phyloP scores from a whole-genome alignment of 2,113 vertebrate species.

The Periophthalmus modestus region DNA sequence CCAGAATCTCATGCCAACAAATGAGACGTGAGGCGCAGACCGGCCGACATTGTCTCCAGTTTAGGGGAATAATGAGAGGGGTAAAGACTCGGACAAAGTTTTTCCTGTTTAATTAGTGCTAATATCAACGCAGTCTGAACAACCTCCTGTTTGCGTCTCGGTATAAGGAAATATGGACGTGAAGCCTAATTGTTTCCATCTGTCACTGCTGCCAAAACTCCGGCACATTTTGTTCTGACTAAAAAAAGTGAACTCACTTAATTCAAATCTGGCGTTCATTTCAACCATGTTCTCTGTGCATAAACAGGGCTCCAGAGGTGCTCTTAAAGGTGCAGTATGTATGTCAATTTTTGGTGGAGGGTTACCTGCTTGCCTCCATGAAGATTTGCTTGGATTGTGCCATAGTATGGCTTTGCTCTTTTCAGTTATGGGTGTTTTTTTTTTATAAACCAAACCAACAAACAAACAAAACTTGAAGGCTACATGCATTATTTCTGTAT shows the following conservation, averaged over 20 bases:
- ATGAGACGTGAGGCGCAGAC: slow-evolving; percentile 14
- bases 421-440: too few relatives aligned
- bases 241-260: not conserved
- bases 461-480: too few relatives aligned
- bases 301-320: not conserved
- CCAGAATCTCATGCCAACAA: slow-evolving; percentile 24
- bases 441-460: too few relatives aligned
- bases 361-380: too few relatives aligned
- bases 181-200: not conserved
- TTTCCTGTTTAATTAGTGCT: not conserved
- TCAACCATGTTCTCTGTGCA: not conserved
- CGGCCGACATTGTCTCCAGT: slow-evolving; percentile 12
- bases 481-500: too few relatives aligned
- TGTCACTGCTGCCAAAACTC: not conserved
- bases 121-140: not conserved
- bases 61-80: slow-evolving; percentile 17
- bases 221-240: not conserved
- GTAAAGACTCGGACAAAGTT: not conserved
- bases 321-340: too few relatives aligned
- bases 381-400: too few relatives aligned
- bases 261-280: not conserved
- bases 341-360: too few relatives aligned
- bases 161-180: not conserved
- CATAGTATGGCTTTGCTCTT: too few relatives aligned
- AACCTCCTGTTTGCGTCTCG: not conserved